These are phyloP conservation scores for Bugulina stolonifera DNA, from an alignment of 2,888 invertebrate species.

Conservation along the genomic window DNA sequence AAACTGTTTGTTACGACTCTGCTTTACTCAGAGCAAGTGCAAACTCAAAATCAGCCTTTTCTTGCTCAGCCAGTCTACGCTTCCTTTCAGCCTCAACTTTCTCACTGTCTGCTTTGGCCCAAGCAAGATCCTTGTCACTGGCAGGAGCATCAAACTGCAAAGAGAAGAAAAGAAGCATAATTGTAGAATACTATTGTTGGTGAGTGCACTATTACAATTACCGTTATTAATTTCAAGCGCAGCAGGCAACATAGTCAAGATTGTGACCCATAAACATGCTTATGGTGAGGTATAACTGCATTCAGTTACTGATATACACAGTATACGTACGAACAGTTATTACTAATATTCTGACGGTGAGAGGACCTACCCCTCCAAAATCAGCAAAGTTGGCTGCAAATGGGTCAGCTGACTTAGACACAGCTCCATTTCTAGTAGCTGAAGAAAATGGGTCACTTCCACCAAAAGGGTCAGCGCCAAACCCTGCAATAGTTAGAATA, in stretches of 20 bases:
- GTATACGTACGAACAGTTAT: too few relatives aligned
- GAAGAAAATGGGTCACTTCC: constrained; percentile 56
- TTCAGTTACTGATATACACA: too few relatives aligned
- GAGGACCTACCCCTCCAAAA: constrained; percentile 14
- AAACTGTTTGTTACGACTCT: constrained; percentile 37
- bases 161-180: not conserved
- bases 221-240: not conserved
- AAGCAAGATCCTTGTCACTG: constrained; percentile 56
- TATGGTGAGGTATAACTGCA: not conserved
- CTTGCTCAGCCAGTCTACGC: constrained; percentile 58
- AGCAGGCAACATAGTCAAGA: not conserved
- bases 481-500: too few relatives aligned
- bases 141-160: constrained; percentile 10
- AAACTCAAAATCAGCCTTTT: constrained; percentile 68
- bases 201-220: too few relatives aligned
- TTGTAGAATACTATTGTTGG: too few relatives aligned
- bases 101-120: constrained; percentile 68
- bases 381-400: constrained; percentile 18
- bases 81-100: constrained; percentile 62
- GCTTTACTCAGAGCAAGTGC: constrained; percentile 66
- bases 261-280: not conserved
- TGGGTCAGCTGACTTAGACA: not conserved
- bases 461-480: constrained; percentile 48
- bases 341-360: too few relatives aligned
- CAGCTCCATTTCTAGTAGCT: constrained; percentile 31